phyloP scores from a whole-genome alignment of 2,888 invertebrate genomes.

The Cryptocheilus praepositus region DNA sequence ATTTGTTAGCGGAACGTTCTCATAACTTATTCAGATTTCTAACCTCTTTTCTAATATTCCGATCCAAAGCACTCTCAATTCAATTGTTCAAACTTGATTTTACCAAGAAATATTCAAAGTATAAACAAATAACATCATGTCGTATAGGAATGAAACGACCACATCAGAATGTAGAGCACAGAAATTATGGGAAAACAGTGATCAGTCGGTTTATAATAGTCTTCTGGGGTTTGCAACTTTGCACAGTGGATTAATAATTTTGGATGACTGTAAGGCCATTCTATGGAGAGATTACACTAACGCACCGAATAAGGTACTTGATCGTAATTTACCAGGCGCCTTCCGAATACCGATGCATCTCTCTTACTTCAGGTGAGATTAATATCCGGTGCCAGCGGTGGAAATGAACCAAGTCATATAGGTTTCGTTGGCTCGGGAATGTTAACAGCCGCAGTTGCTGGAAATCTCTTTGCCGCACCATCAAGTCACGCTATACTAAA shows the following conservation, averaged over 20 bases:
- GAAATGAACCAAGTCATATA: slow-evolving; percentile 82
- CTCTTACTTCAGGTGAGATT: slow-evolving; percentile 73
- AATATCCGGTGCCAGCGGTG: slow-evolving; percentile 86
- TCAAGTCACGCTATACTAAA: slow-evolving; percentile 43
- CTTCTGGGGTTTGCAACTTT: slow-evolving; percentile 77
- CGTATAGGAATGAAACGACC: neutral
- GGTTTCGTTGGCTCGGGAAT: slow-evolving; percentile 87
- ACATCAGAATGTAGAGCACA: slow-evolving; percentile 10
- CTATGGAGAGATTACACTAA: slow-evolving; percentile 51
- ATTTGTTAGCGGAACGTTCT: no score
- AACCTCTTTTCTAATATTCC: no score
- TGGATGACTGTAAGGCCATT: slow-evolving; percentile 49
- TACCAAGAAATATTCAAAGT: neutral
- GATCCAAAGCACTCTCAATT: no score
- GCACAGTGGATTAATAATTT: slow-evolving; percentile 73
- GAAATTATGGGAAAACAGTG: slow-evolving; percentile 71
- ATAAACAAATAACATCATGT: neutral
- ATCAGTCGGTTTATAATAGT: slow-evolving; percentile 77
- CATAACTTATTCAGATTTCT: no score
- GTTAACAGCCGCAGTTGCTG: slow-evolving; percentile 83
- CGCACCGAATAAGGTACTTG: slow-evolving; percentile 35
- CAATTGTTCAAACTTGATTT: no score
- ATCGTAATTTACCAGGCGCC: neutral
- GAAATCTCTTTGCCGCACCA: slow-evolving; percentile 48
- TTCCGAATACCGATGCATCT: no score